A percentile compares a stretch with the other conserved stretches of the same genome.
These are phyloP conservation scores for Puma concolor DNA, from an alignment of 2,113 vertebrate genomes.

Conservation along the genomic window DNA sequence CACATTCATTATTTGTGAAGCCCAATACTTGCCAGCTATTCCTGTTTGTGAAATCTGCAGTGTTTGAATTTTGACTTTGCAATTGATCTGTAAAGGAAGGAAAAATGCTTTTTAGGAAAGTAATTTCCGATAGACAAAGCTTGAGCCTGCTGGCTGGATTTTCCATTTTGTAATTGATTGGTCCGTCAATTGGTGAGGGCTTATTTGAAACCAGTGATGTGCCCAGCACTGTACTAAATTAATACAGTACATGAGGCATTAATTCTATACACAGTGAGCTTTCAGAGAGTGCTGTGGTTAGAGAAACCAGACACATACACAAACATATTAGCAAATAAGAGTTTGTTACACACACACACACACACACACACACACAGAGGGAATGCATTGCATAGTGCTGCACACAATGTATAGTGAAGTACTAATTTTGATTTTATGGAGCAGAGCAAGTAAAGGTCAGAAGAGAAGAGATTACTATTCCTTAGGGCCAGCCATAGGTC, in stretches of 20 bases:
- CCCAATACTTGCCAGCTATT: slow-evolving; percentile 46
- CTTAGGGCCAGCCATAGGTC: background rate
- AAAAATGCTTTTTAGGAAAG: slow-evolving; percentile 74
- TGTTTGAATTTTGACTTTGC: slow-evolving; percentile 70
- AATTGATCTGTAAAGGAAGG: slow-evolving; percentile 80
- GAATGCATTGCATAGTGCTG: background rate
- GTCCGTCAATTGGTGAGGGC: slow-evolving; percentile 63
- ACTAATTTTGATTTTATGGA: slow-evolving; percentile 20
- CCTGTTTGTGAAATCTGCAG: slow-evolving; percentile 69
- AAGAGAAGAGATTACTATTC: background rate
- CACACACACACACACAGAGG: background rate
- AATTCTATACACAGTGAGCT: slow-evolving; percentile 21
- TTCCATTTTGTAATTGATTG: slow-evolving; percentile 73
- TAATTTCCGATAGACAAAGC: slow-evolving; percentile 70
- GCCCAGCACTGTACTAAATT: slow-evolving; percentile 42
- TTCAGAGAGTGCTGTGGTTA: background rate
- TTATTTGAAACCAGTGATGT: slow-evolving; percentile 53
- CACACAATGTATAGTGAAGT: background rate
- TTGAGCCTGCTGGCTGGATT: slow-evolving; percentile 51
- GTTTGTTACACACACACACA: background rate
- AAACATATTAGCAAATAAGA: slow-evolving; percentile 19
- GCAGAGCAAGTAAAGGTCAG: background rate
- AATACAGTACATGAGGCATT: background rate
- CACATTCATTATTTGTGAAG: slow-evolving; percentile 59
- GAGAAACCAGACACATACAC: background rate